Base-by-base conservation (phyloP, 2,797 vertebrate genomes). In the Acanthis flammea region DNA sequence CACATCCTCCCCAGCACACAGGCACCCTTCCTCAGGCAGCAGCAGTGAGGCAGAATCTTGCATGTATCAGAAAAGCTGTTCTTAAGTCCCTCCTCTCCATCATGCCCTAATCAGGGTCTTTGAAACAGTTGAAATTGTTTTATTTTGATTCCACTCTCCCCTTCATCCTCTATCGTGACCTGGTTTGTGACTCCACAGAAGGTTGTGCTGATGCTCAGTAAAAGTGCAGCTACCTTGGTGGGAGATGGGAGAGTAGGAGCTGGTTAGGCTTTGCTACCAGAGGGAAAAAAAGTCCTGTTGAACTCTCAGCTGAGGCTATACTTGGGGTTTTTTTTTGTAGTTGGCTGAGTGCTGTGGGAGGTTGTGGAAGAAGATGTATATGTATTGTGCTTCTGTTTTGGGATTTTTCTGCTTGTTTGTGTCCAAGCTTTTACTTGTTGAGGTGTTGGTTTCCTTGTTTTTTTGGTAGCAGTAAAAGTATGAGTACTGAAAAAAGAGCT, bases 81-180 rank as follows among this genome's bases (percentile, higher is more conserved):
- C 76, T 44, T 42, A 73, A 79, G 22, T 72, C 53, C 8, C 7
- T 86, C 11, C 25, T 93, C 47, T 81, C 48, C 33, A n/a, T 54
- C 9, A 3, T 37, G 4, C 47, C 58, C 25, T 53, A 19, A 81
- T 41, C 54, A 41, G 44, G 10, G 42, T 75, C 28, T 70, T 80
- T 72, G n/a, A 63, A 84, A 50, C 41, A 72, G n/a, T 17, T 81
- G 71, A 62, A 86, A 44, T 16, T 14, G 19, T 23, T 70, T 72
- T 65, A 24, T 47, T 75, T 86, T 91, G 61, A 70, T 31, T 61
- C 7, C 4, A 2, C 10, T 82, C 23, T 73, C 10, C 28, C 6
- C 12, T 76, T 16, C 23, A 12, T 19, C 14, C 19, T 48, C 10
- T 35, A 0, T n/a, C 0, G 0, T 86, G 83, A 55, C 45, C 19